Evolutionary conservation across 2,888 invertebrate genomes (phyloP).

Genomic region (Choreutis nemorana): DNA sequence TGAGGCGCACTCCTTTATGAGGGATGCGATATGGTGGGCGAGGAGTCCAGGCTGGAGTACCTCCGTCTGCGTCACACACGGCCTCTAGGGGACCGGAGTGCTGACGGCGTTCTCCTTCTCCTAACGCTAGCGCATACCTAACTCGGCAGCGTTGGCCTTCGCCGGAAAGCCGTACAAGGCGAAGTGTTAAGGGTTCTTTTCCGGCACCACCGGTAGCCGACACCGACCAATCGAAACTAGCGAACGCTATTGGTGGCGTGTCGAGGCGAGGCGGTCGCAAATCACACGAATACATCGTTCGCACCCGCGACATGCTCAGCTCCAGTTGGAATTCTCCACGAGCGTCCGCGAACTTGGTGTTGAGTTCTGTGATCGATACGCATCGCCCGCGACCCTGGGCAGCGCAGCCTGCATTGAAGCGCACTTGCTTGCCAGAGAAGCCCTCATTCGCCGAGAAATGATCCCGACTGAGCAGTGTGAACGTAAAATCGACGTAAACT

Average conservation of each 20-base stretch:
- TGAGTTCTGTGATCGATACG: conserved; percentile 75
- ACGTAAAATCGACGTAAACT: conserved; percentile 81
- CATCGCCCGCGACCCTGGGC: conserved; percentile 79
- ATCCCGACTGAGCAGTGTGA: conserved; percentile 80
- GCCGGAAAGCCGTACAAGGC: conserved; percentile 78
- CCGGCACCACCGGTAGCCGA: conserved; percentile 68
- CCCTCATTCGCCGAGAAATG: conserved; percentile 85
- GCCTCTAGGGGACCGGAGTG: conserved; percentile 77
- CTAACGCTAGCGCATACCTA: conserved; percentile 73
- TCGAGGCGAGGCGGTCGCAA: conserved; percentile 68
- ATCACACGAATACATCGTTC: conserved; percentile 78
- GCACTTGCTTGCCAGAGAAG: conserved; percentile 78
- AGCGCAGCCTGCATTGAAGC: conserved; percentile 72
- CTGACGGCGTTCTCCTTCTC: conserved; percentile 71
- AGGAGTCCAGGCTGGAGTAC: conserved; percentile 75
- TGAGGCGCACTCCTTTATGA: conserved; percentile 72
- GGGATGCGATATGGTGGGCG: conserved; percentile 66
- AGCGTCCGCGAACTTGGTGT: conserved; percentile 77
- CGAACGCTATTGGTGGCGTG: conserved; percentile 73
- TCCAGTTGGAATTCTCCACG: conserved; percentile 84
- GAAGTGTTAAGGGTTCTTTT: conserved; percentile 61
- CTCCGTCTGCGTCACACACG: conserved; percentile 74
- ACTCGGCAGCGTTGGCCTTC: conserved; percentile 83
- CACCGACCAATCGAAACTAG: conserved; percentile 84
- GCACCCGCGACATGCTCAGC: conserved; percentile 76